phyloP scores from a whole-genome alignment of 2,797 vertebrate genomes.

The Leptodactylus fallax region DNA sequence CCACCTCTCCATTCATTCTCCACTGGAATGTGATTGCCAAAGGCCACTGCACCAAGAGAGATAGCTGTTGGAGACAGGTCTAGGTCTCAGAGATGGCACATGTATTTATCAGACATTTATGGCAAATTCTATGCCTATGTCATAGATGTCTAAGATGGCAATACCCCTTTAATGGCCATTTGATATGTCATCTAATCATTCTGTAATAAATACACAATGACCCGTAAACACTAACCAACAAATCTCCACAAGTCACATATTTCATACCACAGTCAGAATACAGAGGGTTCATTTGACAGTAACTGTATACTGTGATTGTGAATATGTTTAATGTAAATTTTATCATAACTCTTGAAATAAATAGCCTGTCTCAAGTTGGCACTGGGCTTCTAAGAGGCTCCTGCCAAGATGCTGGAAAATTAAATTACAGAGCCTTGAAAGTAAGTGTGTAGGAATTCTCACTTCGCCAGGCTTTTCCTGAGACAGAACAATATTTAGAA shows the following conservation, averaged over 20 bases:
- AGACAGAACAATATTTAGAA: slow-evolving; percentile 18
- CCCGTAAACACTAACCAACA: no score
- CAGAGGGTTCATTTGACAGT: slow-evolving; percentile 17
- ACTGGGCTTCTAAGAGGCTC: slow-evolving; percentile 15
- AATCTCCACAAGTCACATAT: slow-evolving; percentile 4
- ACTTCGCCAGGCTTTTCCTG: slow-evolving; percentile 4
- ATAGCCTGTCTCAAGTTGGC: slow-evolving; percentile 51
- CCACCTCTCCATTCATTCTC: no score
- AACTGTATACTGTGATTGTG: slow-evolving; percentile 40
- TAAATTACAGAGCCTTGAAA: slow-evolving; percentile 38
- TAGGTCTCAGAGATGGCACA: no score
- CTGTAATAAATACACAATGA: no score
- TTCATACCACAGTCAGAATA: not conserved
- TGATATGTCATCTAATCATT: no score
- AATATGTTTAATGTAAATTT: slow-evolving; percentile 41
- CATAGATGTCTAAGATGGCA: no score
- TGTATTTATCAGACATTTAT: no score
- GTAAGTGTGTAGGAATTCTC: slow-evolving; percentile 6
- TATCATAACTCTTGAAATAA: slow-evolving; percentile 52
- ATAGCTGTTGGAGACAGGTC: no score
- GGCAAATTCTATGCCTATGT: no score
- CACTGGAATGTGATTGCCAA: no score
- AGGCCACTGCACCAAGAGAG: no score
- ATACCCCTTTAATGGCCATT: no score
- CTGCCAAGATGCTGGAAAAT: slow-evolving; percentile 52